Conservation (phyloP, 1,140 invertebrate species). For the Gryon sp. region DNA sequence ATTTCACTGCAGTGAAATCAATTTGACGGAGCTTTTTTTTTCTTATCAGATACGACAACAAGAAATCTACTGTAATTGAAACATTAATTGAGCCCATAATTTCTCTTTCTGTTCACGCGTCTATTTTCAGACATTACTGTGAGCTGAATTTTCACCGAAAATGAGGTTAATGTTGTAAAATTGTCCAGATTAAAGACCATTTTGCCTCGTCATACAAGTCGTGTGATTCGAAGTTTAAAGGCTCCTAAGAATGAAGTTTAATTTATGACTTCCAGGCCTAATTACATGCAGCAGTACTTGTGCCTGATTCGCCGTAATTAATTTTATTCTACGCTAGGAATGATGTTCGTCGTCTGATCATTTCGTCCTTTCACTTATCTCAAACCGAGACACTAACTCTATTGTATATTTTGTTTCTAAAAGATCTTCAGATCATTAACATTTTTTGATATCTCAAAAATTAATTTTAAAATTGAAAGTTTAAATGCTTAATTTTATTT, state of each 20-base stretch:
- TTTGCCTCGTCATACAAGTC: slow-evolving; percentile 5
- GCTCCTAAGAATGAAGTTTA: slow-evolving; percentile 42
- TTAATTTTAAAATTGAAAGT: too few relatives aligned
- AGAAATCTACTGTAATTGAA: not conserved
- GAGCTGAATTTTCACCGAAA: slow-evolving; percentile 23
- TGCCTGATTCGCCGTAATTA: slow-evolving; percentile 53
- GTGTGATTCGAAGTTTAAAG: slow-evolving; percentile 34
- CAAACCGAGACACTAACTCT: too few relatives aligned
- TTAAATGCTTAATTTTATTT: too few relatives aligned
- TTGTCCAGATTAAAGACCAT: slow-evolving; percentile 10
- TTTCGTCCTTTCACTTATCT: too few relatives aligned
- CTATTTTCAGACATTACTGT: slow-evolving; percentile 19
- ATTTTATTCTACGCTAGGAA: slow-evolving; percentile 29
- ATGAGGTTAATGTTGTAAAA: slow-evolving; percentile 31
- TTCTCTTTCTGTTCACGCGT: not conserved
- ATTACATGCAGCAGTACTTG: slow-evolving; percentile 44
- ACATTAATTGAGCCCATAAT: not conserved
- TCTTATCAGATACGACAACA: too few relatives aligned
- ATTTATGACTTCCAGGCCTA: slow-evolving; percentile 53
- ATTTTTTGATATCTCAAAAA: too few relatives aligned
- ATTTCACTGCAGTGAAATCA: slow-evolving; percentile 16
- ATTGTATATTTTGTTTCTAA: too few relatives aligned
- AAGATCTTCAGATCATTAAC: too few relatives aligned
- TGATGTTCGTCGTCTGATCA: slow-evolving; percentile 5
- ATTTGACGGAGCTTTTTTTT: too few relatives aligned